These are phyloP conservation scores for Sula dactylatra DNA, from an alignment of 2,113 vertebrate species.

Conservation along the genomic window DNA sequence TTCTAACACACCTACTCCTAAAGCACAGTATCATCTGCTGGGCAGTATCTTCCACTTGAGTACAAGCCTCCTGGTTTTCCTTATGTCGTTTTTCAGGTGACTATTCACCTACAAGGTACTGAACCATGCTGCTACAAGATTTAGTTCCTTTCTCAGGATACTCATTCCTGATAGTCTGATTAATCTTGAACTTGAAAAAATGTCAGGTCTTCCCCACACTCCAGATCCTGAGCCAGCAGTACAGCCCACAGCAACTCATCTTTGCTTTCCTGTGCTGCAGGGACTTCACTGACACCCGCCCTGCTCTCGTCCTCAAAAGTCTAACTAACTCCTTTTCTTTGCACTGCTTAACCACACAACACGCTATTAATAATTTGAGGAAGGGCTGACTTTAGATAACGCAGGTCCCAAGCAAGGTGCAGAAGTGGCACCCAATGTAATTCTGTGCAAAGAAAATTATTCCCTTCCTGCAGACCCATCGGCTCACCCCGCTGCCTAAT, in stretches of 20 bases:
- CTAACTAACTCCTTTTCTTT: not conserved
- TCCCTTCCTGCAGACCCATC: not conserved
- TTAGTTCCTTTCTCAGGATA: not conserved
- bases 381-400: not conserved
- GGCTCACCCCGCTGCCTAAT: not conserved
- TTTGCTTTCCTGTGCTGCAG: not conserved
- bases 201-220: not conserved
- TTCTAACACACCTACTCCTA: not conserved
- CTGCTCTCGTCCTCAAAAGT: not conserved
- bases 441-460: not conserved
- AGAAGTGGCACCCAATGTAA: not conserved
- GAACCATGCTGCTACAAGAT: not conserved
- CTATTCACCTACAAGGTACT: not conserved
- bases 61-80: not conserved
- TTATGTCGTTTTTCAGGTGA: not conserved
- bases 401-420: not conserved
- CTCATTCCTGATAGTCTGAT: not conserved
- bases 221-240: not conserved
- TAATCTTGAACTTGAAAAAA: not conserved
- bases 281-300: not conserved
- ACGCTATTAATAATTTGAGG: not conserved
- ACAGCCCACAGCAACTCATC: not conserved
- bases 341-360: not conserved
- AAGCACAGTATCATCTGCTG: not conserved
- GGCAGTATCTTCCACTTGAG: not conserved